These are phyloP conservation scores for Cantharis rustica DNA, from an alignment of 2,888 invertebrate species.

Conservation along the genomic window DNA sequence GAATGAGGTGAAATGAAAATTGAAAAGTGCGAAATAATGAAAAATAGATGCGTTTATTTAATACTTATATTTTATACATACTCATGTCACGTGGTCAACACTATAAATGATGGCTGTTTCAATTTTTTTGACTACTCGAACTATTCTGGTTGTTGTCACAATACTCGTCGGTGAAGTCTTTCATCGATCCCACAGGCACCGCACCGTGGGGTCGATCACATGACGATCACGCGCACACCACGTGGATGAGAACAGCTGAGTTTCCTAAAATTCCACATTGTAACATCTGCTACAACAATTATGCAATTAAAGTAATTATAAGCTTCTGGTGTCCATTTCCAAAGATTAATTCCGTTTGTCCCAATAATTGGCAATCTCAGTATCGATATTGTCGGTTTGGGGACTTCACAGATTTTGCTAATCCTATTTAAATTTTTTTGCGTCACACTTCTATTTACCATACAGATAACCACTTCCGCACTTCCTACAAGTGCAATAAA, in stretches of 20 bases:
- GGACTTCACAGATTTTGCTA: not conserved
- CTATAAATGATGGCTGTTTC: slow-evolving; percentile 36
- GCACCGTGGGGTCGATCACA: slow-evolving; percentile 43
- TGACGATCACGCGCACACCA: slow-evolving; percentile 50
- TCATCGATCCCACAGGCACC: slow-evolving; percentile 47
- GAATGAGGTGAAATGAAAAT: not conserved
- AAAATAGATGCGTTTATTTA: not conserved
- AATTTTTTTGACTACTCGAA: slow-evolving; percentile 37
- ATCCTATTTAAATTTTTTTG: not conserved
- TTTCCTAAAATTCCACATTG: slow-evolving; percentile 19
- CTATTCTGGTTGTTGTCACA: slow-evolving; percentile 20
- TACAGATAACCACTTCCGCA: not conserved
- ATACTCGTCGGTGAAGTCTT: slow-evolving; percentile 33
- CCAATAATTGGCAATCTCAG: too few relatives aligned
- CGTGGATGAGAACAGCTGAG: slow-evolving; percentile 39
- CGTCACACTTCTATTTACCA: not conserved
- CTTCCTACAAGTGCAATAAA: not conserved
- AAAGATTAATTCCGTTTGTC: not conserved
- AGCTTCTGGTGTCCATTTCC: not conserved
- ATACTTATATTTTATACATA: slow-evolving; percentile 37
- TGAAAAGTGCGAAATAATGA: slow-evolving; percentile 12
- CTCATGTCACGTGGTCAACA: slow-evolving; percentile 47
- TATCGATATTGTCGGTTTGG: not conserved
- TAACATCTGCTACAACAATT: slow-evolving; percentile 19
- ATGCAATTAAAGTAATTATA: not conserved